A percentile compares a stretch with the other conserved stretches of the same genome.
These are phyloP conservation scores for Archips crataeganus DNA, from an alignment of 2,888 invertebrate species.

Conservation along the genomic window DNA sequence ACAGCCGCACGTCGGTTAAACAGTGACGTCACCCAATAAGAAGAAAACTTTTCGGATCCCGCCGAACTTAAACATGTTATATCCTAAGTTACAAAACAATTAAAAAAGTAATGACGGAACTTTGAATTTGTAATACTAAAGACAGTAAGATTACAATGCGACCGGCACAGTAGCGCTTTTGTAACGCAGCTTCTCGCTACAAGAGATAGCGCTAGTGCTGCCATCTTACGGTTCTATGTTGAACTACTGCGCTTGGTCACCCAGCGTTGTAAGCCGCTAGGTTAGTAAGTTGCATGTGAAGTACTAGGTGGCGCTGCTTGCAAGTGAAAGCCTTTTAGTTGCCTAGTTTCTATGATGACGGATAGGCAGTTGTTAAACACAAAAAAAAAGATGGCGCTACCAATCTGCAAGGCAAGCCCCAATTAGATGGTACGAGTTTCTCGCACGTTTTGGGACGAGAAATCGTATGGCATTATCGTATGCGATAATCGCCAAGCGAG, in stretches of 20 bases:
- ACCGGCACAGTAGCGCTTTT: background rate
- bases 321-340: no score
- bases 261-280: background rate
- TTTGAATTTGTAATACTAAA: no score
- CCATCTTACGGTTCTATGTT: background rate
- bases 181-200: background rate
- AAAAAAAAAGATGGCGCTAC: no score
- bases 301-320: background rate
- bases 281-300: background rate
- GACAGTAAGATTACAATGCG: background rate
- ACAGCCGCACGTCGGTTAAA: conserved; percentile 19
- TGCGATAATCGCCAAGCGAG: no score
- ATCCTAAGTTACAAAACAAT: background rate
- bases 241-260: background rate
- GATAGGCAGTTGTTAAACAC: no score
- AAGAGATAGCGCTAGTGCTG: background rate
- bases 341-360: no score
- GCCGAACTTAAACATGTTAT: background rate
- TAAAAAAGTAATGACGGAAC: no score
- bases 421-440: no score
- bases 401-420: no score
- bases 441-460: no score
- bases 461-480: no score
- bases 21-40: conserved; percentile 31
- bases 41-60: background rate